Evolutionary conservation across 2,888 invertebrate genomes (phyloP).

Genomic region (Netelia melanura): DNA sequence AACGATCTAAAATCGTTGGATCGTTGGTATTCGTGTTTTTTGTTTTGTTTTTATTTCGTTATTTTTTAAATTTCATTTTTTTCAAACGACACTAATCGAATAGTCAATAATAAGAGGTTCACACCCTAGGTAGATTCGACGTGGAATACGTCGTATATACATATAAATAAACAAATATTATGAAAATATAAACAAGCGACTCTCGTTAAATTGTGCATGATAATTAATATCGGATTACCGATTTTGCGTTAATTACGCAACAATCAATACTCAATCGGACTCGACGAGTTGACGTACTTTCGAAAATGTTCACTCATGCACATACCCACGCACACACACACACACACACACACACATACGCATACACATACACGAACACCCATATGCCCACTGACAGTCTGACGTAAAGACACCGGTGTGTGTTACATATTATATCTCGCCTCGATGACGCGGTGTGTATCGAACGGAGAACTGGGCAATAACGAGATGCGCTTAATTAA

Average conservation of each 20-base stretch:
- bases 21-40: no score
- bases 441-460: constrained; percentile 7
- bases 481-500: constrained; percentile 45
- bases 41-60: no score
- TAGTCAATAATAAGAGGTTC: neutral
- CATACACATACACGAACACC: neutral
- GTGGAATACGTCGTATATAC: neutral
- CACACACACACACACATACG: neutral
- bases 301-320: constrained; percentile 12
- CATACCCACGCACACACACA: neutral
- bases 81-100: no score
- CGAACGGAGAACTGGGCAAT: constrained; percentile 35
- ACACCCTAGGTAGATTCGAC: neutral
- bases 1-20: no score
- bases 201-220: constrained; percentile 13
- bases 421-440: constrained; percentile 1
- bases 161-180: constrained; percentile 9
- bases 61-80: no score
- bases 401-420: neutral
- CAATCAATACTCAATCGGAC: constrained; percentile 22
- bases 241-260: constrained; percentile 27
- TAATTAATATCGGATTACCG: constrained; percentile 22
- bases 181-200: constrained; percentile 19
- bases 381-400: neutral
- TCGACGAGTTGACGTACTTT: constrained; percentile 49